phyloP scores from a whole-genome alignment of 2,113 vertebrate genomes.

The Phasianus colchicus region DNA sequence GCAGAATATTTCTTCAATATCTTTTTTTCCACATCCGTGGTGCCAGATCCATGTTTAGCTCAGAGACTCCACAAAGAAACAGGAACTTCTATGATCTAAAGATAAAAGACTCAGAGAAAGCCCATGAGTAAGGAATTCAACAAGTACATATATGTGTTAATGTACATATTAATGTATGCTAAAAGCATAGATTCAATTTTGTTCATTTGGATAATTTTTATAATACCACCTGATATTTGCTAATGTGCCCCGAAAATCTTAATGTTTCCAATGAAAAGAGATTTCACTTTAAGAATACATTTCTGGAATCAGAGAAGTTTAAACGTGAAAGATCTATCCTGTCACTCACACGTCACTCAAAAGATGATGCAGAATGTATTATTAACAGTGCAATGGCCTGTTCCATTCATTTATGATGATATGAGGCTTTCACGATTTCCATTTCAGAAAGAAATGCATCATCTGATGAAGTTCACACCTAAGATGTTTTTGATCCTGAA shows the following conservation, averaged over 20 bases:
- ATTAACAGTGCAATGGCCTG: constrained; percentile 13
- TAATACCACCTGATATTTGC: neutral
- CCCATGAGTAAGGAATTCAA: fast-evolving
- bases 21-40: neutral
- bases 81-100: neutral
- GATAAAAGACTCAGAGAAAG: neutral
- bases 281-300: neutral
- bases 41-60: fast-evolving
- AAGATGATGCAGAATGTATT: constrained; percentile 17
- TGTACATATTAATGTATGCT: fast-evolving
- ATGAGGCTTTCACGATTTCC: constrained; percentile 45
- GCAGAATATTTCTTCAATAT: neutral
- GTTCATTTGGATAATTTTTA: neutral
- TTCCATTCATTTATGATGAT: constrained; percentile 41
- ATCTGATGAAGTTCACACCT: neutral
- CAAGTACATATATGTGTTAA: neutral
- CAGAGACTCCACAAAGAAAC: neutral
- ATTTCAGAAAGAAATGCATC: constrained; percentile 15
- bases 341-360: neutral
- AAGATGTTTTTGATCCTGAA: neutral
- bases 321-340: constrained; percentile 27
- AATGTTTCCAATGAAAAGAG: neutral
- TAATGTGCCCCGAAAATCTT: neutral
- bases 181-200: neutral
- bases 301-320: constrained; percentile 18